These are phyloP conservation scores for Protonibea diacanthus DNA, from an alignment of 2,797 vertebrate species.

Conservation along the genomic window DNA sequence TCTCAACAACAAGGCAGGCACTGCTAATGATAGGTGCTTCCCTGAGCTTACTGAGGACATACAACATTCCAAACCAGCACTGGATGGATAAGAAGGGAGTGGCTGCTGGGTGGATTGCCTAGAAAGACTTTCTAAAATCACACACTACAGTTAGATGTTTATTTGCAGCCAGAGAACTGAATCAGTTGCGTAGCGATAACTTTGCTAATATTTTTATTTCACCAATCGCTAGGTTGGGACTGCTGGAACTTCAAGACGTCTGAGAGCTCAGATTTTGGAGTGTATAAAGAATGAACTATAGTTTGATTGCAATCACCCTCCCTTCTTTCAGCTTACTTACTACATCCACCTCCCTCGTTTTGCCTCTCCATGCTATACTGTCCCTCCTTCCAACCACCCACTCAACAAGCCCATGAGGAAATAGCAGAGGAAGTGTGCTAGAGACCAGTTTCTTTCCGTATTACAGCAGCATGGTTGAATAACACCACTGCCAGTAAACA, in stretches of 20 bases:
- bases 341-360: constrained; percentile 14
- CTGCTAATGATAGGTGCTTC: constrained; percentile 52
- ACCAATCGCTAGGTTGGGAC: neutral
- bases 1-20: constrained; percentile 60
- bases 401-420: constrained; percentile 79
- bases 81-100: constrained; percentile 69
- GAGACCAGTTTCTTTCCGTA: constrained; percentile 80
- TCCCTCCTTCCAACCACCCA: constrained; percentile 53
- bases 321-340: constrained; percentile 20
- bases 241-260: constrained; percentile 17
- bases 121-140: constrained; percentile 47
- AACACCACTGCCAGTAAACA: constrained; percentile 53
- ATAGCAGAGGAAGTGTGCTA: constrained; percentile 82
- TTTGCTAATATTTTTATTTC: constrained; percentile 23
- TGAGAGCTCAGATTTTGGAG: neutral
- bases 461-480: constrained; percentile 60
- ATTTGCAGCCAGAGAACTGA: constrained; percentile 26
- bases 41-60: constrained; percentile 41
- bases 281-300: constrained; percentile 25
- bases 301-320: constrained; percentile 23
- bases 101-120: constrained; percentile 54
- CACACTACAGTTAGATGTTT: constrained; percentile 50
- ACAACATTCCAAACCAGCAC: constrained; percentile 55
- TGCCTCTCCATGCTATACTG: constrained; percentile 1
- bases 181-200: constrained; percentile 4